These are phyloP conservation scores for Psittacus erithacus DNA, from an alignment of 2,113 vertebrate species.

Conservation along the genomic window DNA sequence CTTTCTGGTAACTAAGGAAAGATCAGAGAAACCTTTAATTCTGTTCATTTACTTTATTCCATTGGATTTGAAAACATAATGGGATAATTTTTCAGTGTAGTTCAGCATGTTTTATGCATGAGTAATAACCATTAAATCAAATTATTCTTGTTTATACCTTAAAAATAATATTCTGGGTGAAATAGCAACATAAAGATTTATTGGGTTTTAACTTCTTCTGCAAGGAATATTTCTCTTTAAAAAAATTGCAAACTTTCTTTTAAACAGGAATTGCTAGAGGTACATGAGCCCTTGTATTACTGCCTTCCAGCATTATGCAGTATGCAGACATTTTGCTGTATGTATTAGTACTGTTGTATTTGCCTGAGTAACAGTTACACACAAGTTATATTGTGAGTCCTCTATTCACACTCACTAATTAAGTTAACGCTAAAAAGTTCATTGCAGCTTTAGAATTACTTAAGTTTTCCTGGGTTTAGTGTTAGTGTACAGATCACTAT, in stretches of 20 bases:
- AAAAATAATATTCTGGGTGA: not conserved
- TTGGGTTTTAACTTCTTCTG: not conserved
- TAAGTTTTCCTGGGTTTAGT: not conserved
- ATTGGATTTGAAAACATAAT: not conserved
- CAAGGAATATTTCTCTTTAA: not conserved
- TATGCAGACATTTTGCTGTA: not conserved
- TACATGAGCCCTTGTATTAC: not conserved
- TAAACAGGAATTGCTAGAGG: not conserved
- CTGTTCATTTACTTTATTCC: slow-evolving; percentile 5
- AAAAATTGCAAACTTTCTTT: not conserved
- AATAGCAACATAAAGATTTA: not conserved
- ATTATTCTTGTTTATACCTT: not conserved
- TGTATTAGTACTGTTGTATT: not conserved
- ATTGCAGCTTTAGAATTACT: not conserved
- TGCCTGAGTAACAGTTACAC: not conserved
- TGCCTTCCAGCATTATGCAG: not conserved
- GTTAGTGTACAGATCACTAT: not conserved
- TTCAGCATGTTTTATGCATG: not conserved
- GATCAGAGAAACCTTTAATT: not conserved
- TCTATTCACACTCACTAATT: not conserved
- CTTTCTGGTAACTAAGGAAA: not conserved
- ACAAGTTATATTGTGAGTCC: not conserved
- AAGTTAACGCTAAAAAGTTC: not conserved
- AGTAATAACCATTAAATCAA: not conserved
- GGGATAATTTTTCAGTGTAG: not conserved